Conservation (phyloP, 2,797 vertebrate genomes). For the Tokudaia muenninki region DNA sequence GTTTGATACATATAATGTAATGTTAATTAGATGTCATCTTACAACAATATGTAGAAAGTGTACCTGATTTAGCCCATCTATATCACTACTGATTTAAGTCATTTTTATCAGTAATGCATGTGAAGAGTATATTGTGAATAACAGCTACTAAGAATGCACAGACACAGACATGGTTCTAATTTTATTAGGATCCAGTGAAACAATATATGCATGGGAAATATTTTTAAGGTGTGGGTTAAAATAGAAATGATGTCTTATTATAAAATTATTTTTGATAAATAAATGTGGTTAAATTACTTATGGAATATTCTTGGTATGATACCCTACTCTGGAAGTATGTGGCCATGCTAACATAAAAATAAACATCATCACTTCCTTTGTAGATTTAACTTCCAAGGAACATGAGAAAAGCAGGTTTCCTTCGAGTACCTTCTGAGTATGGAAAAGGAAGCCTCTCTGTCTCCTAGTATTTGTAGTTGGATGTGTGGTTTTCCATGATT, state of each 20-base stretch:
- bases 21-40: conserved; percentile 63
- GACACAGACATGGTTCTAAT: conserved; percentile 16
- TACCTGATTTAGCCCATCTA: not conserved
- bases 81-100: conserved; percentile 57
- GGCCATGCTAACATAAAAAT: not conserved
- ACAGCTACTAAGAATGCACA: conserved; percentile 25
- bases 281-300: not conserved
- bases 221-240: not conserved
- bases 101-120: not conserved
- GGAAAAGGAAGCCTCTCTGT: not conserved
- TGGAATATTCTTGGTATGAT: not conserved
- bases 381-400: conserved; percentile 19
- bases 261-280: conserved; percentile 35
- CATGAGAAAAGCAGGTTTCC: not conserved
- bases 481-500: not conserved
- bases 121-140: conserved; percentile 40
- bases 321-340: not conserved
- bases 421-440: not conserved
- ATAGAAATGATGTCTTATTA: not conserved
- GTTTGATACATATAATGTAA: conserved; percentile 32
- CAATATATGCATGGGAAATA: not conserved
- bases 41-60: conserved; percentile 56
- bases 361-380: not conserved
- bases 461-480: not conserved
- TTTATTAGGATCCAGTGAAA: conserved; percentile 36